Evolutionary conservation across 2,888 invertebrate species (phyloP).

Genomic region (Agriopis marginaria): DNA sequence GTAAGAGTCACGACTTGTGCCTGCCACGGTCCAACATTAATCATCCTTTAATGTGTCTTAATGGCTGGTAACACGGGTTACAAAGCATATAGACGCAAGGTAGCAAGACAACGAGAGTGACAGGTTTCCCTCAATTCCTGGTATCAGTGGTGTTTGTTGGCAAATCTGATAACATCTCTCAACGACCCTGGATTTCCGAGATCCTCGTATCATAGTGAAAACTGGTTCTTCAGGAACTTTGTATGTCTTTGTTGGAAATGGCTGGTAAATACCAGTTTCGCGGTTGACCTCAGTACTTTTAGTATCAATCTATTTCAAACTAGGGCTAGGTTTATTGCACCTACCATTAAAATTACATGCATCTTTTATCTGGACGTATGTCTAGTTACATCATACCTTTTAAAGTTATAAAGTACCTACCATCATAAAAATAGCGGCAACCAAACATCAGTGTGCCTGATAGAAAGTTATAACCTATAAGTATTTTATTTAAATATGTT

Average conservation of each 20-base stretch:
- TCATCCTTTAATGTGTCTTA: no score
- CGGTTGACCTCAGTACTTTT: slow-evolving; percentile 15
- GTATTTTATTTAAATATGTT: no score
- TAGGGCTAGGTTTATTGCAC: background rate
- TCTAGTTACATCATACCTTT: no score
- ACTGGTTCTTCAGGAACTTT: slow-evolving; percentile 61
- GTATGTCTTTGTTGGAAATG: slow-evolving; percentile 38
- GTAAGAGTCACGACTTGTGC: no score
- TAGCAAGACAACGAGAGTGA: background rate
- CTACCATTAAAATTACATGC: background rate
- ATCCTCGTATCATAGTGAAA: slow-evolving; percentile 48
- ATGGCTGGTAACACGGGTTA: no score
- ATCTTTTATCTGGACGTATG: no score
- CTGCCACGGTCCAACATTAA: no score
- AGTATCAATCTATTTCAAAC: background rate
- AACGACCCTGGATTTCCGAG: slow-evolving; percentile 20
- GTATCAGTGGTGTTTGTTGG: slow-evolving; percentile 54
- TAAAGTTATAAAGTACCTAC: no score
- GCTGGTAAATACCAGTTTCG: slow-evolving; percentile 22
- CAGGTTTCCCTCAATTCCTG: slow-evolving; percentile 53
- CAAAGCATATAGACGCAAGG: no score
- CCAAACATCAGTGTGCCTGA: no score
- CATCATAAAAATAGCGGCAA: no score
- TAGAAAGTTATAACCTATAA: no score
- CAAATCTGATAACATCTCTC: slow-evolving; percentile 54